Base-by-base conservation (phyloP, 2,797 vertebrate genomes). In the Cygnus olor region DNA sequence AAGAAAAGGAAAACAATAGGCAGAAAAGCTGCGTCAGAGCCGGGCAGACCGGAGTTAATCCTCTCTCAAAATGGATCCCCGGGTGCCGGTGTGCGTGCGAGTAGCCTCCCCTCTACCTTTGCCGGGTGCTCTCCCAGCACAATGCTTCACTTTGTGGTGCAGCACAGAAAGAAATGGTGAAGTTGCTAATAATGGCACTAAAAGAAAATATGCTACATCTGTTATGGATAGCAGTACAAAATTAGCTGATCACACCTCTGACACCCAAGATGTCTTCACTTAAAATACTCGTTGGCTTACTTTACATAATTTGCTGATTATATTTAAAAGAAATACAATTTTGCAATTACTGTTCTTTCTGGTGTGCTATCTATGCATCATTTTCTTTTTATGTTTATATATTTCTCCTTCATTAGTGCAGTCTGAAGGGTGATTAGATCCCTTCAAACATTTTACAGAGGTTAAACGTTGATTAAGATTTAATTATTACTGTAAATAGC, bases 401-500 rank as follows among this genome's bases (percentile, higher is more conserved):
- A 98, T 97, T 98, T 97, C 97, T 98, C 97, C 98, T 98, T 98
- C 98, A 98, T 98, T 98, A 98, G 98, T 98, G 98, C 98, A 98
- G 98, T 98, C 98, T 98, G 98, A 98, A 98, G 98, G 98, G 98
- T 98, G 98, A 98, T 98, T 98, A 98, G 98, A 98, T 98, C 98
- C 98, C 98, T 98, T 98, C 98, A 98, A 98, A 98, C 98, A 98
- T 98, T 98, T 98, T 98, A 98, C 98, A 98, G 98, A 98, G 98
- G 98, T 98, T 98, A 98, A 98, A 99, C 98, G 98, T 98, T 99
- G 98, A 99, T 99, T 98, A 99, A 98, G 98, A 99, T 99, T 99
- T 99, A 99, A 99, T 99, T 99, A 99, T 99, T 98, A 96, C 98
- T 99, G 98, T 98, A 99, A 99, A 99, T 99, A 99, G 98, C 99